Conservation (phyloP, 2,113 vertebrate genomes). For the Cololabis saira region DNA sequence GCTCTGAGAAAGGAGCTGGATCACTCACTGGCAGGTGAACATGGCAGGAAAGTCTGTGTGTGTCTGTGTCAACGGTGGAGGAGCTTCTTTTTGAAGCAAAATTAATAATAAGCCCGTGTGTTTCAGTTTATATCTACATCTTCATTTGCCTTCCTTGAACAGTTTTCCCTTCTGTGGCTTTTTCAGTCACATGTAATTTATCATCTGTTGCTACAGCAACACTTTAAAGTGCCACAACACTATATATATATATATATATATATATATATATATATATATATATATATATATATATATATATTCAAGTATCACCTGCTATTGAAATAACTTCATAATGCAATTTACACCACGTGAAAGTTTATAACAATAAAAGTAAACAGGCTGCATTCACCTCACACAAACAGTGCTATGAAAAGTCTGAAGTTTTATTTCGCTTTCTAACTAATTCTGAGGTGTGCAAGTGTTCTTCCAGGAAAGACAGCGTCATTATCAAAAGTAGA, state of each 20-base stretch:
- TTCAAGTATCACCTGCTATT: conserved; percentile 64
- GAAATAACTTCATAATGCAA: conserved; percentile 38
- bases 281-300: conserved; percentile 23
- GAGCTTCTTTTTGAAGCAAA: conserved; percentile 32
- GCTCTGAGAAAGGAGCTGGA: conserved; percentile 46
- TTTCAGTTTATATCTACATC: conserved; percentile 24
- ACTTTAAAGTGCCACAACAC: conserved; percentile 31
- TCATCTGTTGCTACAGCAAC: conserved; percentile 7
- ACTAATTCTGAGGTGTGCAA: conserved; percentile 14
- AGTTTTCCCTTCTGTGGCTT: not conserved
- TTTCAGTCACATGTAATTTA: conserved; percentile 7
- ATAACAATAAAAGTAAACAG: conserved; percentile 38
- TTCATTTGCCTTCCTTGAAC: not conserved
- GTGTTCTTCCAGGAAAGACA: conserved; percentile 12
- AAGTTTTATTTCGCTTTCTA: conserved; percentile 7
- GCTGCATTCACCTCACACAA: conserved; percentile 28
- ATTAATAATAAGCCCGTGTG: conserved; percentile 30
- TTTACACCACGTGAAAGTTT: conserved; percentile 28
- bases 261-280: too few relatives aligned
- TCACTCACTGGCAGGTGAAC: conserved; percentile 67
- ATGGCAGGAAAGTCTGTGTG: conserved; percentile 27
- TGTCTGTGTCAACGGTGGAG: conserved; percentile 6
- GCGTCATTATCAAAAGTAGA: conserved; percentile 38
- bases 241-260: not conserved
- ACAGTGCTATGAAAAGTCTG: conserved; percentile 12